A percentile compares a stretch with the other conserved stretches of the same genome.
Conservation (phyloP, 2,888 invertebrate species). For the Tenthredo notha region DNA sequence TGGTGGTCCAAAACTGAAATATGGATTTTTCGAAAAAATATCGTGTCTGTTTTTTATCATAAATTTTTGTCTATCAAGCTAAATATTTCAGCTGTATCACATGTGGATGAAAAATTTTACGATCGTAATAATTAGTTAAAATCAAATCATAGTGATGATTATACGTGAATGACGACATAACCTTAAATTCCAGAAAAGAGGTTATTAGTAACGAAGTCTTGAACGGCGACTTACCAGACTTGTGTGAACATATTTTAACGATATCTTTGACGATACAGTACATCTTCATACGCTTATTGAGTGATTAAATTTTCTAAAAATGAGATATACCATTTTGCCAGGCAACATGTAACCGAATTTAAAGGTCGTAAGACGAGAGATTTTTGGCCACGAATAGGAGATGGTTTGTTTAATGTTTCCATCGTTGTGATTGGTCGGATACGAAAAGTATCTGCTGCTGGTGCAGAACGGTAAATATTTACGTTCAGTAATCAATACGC, state of each 20-base stretch:
- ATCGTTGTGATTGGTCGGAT: conserved; percentile 17
- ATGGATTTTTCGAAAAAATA: not conserved
- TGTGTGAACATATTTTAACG: conserved; percentile 28
- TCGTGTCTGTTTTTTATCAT: not conserved
- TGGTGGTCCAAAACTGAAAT: not conserved
- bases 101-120: not conserved
- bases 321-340: conserved; percentile 31
- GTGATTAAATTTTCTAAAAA: not conserved
- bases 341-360: conserved; percentile 4
- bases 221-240: conserved; percentile 19
- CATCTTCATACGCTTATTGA: conserved; percentile 36
- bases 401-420: conserved; percentile 52
- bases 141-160: not conserved
- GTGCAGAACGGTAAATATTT: conserved; percentile 62
- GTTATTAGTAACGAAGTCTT: not conserved
- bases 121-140: not conserved
- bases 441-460: conserved; percentile 22
- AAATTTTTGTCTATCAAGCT: not conserved
- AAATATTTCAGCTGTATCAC: not conserved
- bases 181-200: not conserved
- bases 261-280: conserved; percentile 4
- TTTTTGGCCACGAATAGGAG: conserved; percentile 56
- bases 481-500: conserved; percentile 65
- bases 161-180: conserved; percentile 24
- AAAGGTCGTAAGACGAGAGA: not conserved